Evolutionary conservation across 2,888 invertebrate species (phyloP).

Genomic region (Emesis russula): DNA sequence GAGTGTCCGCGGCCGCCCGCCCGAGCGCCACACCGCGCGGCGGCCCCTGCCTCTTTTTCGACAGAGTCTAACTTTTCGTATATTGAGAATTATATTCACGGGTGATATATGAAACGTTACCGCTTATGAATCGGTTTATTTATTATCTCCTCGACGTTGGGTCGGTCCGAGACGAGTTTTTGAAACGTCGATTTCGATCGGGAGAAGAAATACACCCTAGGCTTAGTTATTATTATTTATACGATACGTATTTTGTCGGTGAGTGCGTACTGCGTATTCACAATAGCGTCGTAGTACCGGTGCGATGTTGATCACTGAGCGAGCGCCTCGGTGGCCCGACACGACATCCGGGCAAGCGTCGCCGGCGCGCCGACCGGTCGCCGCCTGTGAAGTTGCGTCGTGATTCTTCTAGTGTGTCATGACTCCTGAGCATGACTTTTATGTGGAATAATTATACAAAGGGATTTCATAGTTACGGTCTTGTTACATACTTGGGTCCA

Average conservation of each 20-base stretch:
- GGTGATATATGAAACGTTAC: slow-evolving; percentile 96
- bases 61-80: slow-evolving; percentile 95
- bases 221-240: slow-evolving; percentile 94
- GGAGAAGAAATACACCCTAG: slow-evolving; percentile 96
- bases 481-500: too few relatives aligned
- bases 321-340: slow-evolving; percentile 87
- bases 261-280: slow-evolving; percentile 93
- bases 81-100: slow-evolving; percentile 96
- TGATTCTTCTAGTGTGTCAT: neutral
- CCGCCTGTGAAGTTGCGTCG: slow-evolving; percentile 52
- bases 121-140: slow-evolving; percentile 95
- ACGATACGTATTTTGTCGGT: slow-evolving; percentile 93
- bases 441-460: neutral
- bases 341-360: slow-evolving; percentile 78
- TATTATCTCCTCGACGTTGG: slow-evolving; percentile 95
- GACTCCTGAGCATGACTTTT: slow-evolving; percentile 14
- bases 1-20: slow-evolving; percentile 94
- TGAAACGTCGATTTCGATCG: slow-evolving; percentile 95
- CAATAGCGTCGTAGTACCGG: slow-evolving; percentile 94
- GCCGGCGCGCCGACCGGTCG: slow-evolving; percentile 77
- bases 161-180: slow-evolving; percentile 95
- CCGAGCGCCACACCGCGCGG: slow-evolving; percentile 93
- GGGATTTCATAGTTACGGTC: neutral
- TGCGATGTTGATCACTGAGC: slow-evolving; percentile 95
- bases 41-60: slow-evolving; percentile 93